These are phyloP conservation scores for Macrochelys suwanniensis DNA, from an alignment of 2,797 vertebrate genomes.

Conservation along the genomic window DNA sequence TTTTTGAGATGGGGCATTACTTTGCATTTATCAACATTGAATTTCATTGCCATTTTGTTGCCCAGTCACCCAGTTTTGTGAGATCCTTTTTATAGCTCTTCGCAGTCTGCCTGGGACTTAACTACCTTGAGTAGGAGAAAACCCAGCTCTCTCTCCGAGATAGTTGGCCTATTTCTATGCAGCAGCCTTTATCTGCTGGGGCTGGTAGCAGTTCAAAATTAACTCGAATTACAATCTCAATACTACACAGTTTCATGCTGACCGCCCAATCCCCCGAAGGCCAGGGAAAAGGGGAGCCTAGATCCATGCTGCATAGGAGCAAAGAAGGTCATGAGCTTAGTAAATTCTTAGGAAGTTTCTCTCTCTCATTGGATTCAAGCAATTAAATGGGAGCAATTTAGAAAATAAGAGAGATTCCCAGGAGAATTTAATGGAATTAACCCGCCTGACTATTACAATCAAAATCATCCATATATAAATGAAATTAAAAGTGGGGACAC, in stretches of 20 bases:
- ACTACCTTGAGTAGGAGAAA: not conserved
- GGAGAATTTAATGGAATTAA: not conserved
- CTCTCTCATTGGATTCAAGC: not conserved
- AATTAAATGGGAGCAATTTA: not conserved
- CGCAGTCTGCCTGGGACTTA: too few species aligned
- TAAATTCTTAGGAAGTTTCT: not conserved
- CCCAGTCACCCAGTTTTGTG: too few species aligned
- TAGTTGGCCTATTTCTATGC: not conserved
- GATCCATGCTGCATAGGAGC: not conserved
- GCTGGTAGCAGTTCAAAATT: fast-evolving
- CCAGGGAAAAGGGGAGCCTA: not conserved
- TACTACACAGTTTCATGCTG: not conserved
- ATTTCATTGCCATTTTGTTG: too few species aligned
- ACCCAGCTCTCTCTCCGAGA: not conserved
- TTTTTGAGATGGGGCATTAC: too few species aligned
- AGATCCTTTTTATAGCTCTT: too few species aligned
- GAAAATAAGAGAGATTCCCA: not conserved
- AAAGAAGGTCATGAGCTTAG: not conserved
- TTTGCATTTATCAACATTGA: too few species aligned
- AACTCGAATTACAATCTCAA: not conserved
- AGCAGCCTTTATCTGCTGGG: not conserved
- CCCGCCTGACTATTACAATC: not conserved
- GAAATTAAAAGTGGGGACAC: not conserved
- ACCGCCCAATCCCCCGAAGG: not conserved
- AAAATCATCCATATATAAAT: not conserved